Base-by-base conservation (phyloP, 2,113 vertebrate genomes). In the Phaethornis superciliosus region DNA sequence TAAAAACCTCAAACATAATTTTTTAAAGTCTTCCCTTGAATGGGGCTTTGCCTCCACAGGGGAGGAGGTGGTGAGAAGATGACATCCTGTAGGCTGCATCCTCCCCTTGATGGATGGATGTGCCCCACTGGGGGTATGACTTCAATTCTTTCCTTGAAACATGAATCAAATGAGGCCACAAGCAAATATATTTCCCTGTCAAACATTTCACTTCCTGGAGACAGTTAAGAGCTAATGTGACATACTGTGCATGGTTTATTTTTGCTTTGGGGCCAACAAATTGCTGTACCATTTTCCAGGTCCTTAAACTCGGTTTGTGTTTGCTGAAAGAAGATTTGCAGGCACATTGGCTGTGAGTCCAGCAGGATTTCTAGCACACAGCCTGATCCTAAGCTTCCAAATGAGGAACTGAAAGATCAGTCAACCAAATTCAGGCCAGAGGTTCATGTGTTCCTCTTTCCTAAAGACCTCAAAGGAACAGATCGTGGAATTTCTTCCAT, bases 161-260 rank as follows among this genome's bases (percentile, higher is more conserved):
- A 92, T 92, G 93, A 94, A 95, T 95, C 94, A 93, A 91, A 85
- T 18, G 77, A 94, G 75, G 40, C 85, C 62, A 67, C 78, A 89
- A 95, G 84, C 83, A 96, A 89, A 96, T 85, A 92, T 60, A 79
- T 96, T 93, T 91, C 88, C 69, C 77, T 92, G 95, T 95, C 96
- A 95, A 97, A 92, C 84, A 81, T 88, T 96, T 90, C 80, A 75
- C 75, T 96, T 95, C 88, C 93, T 94, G 83, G 81, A 93, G 88
- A 87, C 78, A 92, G 83, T 89, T 95, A 85, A 88, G 84, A 93
- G 84, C 79, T 92, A 81, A 89, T 74, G 90, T 87, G 78, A 74
- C 93, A 89, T 47, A 71, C 68, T 81, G 75, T 71, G 64, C 8
- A 44, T 0, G 0, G 75, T 81, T 94, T 96, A 87, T 95, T 96